Base-by-base conservation (phyloP, 2,113 vertebrate species). In the Indicator maculatus region DNA sequence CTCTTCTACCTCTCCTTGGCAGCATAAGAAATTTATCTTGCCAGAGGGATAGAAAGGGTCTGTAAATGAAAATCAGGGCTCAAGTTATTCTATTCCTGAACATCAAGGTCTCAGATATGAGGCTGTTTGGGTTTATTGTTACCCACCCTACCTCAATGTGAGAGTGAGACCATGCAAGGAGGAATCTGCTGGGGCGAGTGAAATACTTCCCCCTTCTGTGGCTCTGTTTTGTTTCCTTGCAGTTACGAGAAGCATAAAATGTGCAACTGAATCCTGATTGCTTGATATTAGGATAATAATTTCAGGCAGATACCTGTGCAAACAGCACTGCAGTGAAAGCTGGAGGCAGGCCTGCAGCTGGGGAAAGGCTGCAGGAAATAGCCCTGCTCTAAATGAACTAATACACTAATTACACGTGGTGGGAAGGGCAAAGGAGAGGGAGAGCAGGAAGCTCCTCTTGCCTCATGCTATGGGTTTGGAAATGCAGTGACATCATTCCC, bases 391-490 rank as follows among this genome's bases (percentile, higher is more conserved):
- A 98, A 97, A 95, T 92, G 93, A 95, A 83, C 94, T 95, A 97
- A 98, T 97, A 97, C 98, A 98, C 95, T 96, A 98, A 97, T 97
- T 97, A 97, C 6, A 58, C 96, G 91, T 89, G 94, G 92, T 72
- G 55, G 93, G 97, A 93, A 95, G 94, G 91, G 91, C 97, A 90
- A 94, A 96, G 85, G 92, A 98, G 97, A 97, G 88, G 86, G 95
- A 97, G 96, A 97, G 96, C 97, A 98, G 96, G 97, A 98, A 97
- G 95, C 96, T 94, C 94, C 97, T 95, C 95, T 93, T 97, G 93
- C 94, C 93, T 97, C 73, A 79, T 96, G 96, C 95, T 84, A 96
- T 1, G 79, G 89, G 93, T 93, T 97, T 95, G 92, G 95, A 94
- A 95, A 95, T 36, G 82, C 76, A 96, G 88, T 89, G 95, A 96